phyloP scores from a whole-genome alignment of 1,140 invertebrate genomes.

The Akabosia matsudoensis region DNA sequence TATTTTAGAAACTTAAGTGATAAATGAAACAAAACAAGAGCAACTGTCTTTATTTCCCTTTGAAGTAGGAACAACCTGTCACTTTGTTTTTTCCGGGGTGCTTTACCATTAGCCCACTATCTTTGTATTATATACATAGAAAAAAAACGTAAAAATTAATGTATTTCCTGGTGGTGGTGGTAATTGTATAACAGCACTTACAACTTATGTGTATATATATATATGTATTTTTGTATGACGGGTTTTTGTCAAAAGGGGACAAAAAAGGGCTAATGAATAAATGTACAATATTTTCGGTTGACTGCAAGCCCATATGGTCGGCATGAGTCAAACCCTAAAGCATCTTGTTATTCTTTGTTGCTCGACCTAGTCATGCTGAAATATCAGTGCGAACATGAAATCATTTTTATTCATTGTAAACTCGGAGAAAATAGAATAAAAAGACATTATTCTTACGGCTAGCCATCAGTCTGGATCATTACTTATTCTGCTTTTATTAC shows the following conservation, averaged over 20 bases:
- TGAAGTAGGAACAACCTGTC: slow-evolving; percentile 1
- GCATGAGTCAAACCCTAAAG: slow-evolving; percentile 34
- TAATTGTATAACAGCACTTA: neutral
- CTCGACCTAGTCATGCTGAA: slow-evolving; percentile 18
- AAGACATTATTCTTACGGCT: neutral
- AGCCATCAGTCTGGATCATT: neutral
- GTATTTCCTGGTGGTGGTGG: neutral
- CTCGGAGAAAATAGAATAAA: neutral
- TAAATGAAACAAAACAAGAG: slow-evolving; percentile 9
- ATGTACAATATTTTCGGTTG: slow-evolving; percentile 33
- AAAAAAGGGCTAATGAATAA: slow-evolving; percentile 19
- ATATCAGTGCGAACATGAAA: slow-evolving; percentile 13
- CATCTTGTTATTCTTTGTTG: slow-evolving; percentile 2
- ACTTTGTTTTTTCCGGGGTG: slow-evolving; percentile 1
- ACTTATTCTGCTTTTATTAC: slow-evolving; percentile 13
- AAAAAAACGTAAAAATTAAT: slow-evolving; percentile 16
- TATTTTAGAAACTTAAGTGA: neutral
- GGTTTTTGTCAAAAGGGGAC: neutral
- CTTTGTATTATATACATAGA: neutral
- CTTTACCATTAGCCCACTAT: neutral
- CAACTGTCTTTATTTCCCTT: neutral
- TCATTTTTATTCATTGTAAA: slow-evolving; percentile 12
- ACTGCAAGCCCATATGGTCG: slow-evolving; percentile 33
- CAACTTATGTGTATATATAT: too few species aligned
- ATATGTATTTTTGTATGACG: too few species aligned